Conservation (phyloP, 2,113 vertebrate species). For the Malurus alboscapulatus region DNA sequence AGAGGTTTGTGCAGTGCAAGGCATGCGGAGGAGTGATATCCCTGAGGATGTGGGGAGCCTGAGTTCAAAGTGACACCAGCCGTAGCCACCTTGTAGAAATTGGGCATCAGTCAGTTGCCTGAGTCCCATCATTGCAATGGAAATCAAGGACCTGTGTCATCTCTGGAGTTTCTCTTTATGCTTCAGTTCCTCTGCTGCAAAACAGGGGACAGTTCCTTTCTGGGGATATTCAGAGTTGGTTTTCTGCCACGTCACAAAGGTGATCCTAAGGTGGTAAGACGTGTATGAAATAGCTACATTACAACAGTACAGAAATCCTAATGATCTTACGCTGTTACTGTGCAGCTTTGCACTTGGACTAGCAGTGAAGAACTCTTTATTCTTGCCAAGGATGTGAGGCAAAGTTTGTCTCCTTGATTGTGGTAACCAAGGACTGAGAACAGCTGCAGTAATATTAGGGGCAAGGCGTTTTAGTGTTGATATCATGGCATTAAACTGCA, state of each 20-base stretch:
- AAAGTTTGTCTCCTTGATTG: background rate
- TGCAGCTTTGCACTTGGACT: background rate
- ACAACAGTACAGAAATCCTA: background rate
- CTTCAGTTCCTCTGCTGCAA: background rate
- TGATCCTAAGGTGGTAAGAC: background rate
- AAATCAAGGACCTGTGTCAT: background rate
- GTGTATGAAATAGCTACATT: background rate
- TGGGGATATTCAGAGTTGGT: background rate
- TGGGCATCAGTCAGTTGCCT: background rate
- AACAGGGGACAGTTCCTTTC: background rate
- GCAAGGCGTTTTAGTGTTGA: background rate
- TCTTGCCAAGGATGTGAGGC: background rate
- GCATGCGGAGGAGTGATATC: background rate
- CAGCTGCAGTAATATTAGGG: background rate
- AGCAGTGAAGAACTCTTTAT: background rate
- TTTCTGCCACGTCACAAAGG: background rate
- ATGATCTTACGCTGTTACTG: background rate
- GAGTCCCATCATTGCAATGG: background rate
- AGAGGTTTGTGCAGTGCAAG: background rate
- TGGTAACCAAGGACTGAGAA: background rate
- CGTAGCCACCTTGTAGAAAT: background rate
- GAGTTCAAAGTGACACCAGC: background rate
- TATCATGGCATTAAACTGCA: background rate
- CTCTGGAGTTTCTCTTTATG: background rate
- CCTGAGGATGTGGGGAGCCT: background rate